Evolutionary conservation across 35 echinoderm and acorn worm genomes (phyloP), one percentile per base, ranked within the genome.

Genomic region (Chiridota heheva): DNA sequence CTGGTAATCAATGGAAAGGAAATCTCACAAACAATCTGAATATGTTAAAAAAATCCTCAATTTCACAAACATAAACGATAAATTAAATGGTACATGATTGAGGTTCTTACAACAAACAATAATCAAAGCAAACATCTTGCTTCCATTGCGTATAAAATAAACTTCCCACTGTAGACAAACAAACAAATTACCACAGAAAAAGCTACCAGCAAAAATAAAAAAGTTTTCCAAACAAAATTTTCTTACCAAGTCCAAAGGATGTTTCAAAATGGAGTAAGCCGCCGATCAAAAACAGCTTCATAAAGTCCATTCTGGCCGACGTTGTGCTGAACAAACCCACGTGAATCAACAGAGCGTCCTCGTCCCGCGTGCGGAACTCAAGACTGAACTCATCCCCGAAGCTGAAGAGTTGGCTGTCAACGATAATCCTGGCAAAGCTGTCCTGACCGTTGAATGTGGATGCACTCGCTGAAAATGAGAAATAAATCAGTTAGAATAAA

Each of bases 311-410:
- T 20, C 73, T 44, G 31, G 68, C 70, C 27, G 70, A 75, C 10
- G 43, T 60, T 15, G 42, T 67, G 60, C 77, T 80, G 69, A 85
- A 98, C 36, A 98, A 57, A 35, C 63, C 79, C 12, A 92, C 72
- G n/a, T 83, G 40, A 27, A 98, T 79, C 44, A 98, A 88, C 36
- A 92, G 69, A 29, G 84, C 89, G 18, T 63, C 72, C 42, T 29
- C 10, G 41, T 98, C 95, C 15, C 95, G 71, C 37, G 95, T 98
- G 10, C 89, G 88, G 81, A 89, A 98, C 22, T 76, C 67, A 5
- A 98, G 30, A 20, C 84, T 73, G 76, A 89, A 98, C 34, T 84
- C 36, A 73, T 91, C 87, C 2, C 95, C 95, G 49, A 91, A 98
- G 33, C 84, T 59, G 59, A 98, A 61, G 15, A 84, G 53, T 0